Base-by-base conservation (phyloP, 2,113 vertebrate species). In the Chaetodon auriga region DNA sequence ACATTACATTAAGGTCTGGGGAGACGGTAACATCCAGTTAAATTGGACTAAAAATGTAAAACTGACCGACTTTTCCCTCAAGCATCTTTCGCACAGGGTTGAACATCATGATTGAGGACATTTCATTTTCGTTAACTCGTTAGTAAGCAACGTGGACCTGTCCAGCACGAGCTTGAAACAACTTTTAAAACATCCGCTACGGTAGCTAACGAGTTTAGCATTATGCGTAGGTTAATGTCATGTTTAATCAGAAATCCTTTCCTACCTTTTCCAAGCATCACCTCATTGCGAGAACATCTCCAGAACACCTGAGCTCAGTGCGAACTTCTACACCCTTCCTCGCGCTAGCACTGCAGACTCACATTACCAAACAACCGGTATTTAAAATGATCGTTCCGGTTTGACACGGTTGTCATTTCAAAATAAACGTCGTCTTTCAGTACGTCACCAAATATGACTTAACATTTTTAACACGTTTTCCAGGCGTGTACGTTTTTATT, bases 341-440 rank as follows among this genome's bases (percentile, higher is more conserved):
- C 8, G 7, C 25, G 11, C 18, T 1, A 0, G 15, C 36, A 9
- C 51, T 23, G 8, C 13, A 18, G 63, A 35, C 51, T 18, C 7
- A 7, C 30, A 6, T 14, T 5, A 9, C 18, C 10, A 30, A 30
- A 3, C 30, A 30, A 8, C 12, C 0, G 1, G 0, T 14, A 21
- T 38, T 53, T 53, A 41, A 16, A n/a, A 5, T 6, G 15, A 0
- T 18, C 8, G 13, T 70, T 79, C 18, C 36, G 21, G 57, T 18
- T 45, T 35, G 57, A 79, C 14, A 7, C 16, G 30, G 11, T 2
- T 19, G 16, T 1, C 25, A 19, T 58, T 74, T 73, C 73, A 55
- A 35, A 85, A 66, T 66, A 76, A 83, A 75, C 48, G 53, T 2
- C 18, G 1, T 5, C 18, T 21, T 46, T 12, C 2, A 46, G 4